Evolutionary conservation across 2,797 vertebrate species (phyloP), one percentile per base, ranked within the genome.

Genomic region (Remorina albescens): DNA sequence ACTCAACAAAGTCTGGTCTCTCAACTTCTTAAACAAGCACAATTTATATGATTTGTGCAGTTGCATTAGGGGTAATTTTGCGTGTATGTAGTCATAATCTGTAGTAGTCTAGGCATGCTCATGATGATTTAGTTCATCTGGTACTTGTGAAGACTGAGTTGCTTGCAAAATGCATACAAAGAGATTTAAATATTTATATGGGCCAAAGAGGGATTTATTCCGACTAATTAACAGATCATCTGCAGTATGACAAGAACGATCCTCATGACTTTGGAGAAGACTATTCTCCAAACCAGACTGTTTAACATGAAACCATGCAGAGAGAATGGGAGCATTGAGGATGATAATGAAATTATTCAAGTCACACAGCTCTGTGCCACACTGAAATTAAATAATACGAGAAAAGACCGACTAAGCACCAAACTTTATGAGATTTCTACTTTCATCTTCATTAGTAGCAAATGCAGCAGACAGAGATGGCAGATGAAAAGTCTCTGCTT

Each of bases 351-450:
- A 28, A 74, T 59, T 28, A 67, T 67, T 78, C 51, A 63, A 49
- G 34, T 64, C 54, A 69, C 23, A 58, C 42, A 69, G 55, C 30
- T 61, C 37, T 54, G 49, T 58, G 51, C 65, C 41, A 81, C 44
- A 74, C 39, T 51, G 63, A 53, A 82, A 88, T 86, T 62, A 79
- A 76, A 84, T 75, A 74, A 57, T 63, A 68, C 64, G 61, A 66
- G 67, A 70, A 80, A 84, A 78, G 16, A 72, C 77, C 37, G 51
- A 84, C 46, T 32, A 68, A 71, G 82, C 82, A 67, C 49, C 39
- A 49, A 67, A 83, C 28, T 57, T 61, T 71, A 79, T 73, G 47
- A 51, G 28, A 61, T 82, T 71, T 56, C 39, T 28, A 49, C 37
- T 34, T 73, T 74, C 63, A 23, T 30, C 49, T 67, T 55, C 28